A percentile compares a stretch with the other conserved stretches of the same genome.
Conservation (phyloP, 2,888 invertebrate genomes). For the Encarsia formosa region DNA sequence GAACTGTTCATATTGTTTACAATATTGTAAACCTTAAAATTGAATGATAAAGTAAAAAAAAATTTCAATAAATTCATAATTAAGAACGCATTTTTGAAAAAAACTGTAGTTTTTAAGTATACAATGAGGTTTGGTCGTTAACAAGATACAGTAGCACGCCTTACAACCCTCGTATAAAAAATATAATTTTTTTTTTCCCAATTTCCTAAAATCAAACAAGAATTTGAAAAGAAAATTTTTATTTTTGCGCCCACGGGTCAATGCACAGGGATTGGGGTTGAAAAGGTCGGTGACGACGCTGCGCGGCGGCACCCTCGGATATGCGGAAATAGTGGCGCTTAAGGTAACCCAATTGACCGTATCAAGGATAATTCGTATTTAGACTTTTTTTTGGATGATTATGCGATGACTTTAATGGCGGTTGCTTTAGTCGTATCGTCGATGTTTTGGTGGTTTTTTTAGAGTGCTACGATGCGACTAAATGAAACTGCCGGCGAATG, state of each 20-base stretch:
- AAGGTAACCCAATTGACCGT: conserved; percentile 82
- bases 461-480: conserved; percentile 17
- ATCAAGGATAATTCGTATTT: no score
- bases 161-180: background rate
- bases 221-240: conserved; percentile 34
- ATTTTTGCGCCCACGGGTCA: conserved; percentile 51
- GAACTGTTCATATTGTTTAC: no score
- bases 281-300: conserved; percentile 91
- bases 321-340: conserved; percentile 94
- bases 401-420: no score
- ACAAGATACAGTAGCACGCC: conserved; percentile 3
- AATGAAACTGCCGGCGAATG: background rate
- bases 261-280: conserved; percentile 65
- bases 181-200: no score
- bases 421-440: no score
- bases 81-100: no score
- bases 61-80: no score
- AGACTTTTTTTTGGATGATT: no score
- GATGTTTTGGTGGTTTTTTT: conserved; percentile 11
- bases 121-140: conserved; percentile 4
- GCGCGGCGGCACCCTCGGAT: conserved; percentile 80
- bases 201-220: no score
- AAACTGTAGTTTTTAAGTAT: no score
- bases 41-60: no score
- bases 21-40: no score